Evolutionary conservation across 1,140 invertebrate genomes (phyloP), one percentile per base, ranked within the genome.

Genomic region (Euglossa dilemma): DNA sequence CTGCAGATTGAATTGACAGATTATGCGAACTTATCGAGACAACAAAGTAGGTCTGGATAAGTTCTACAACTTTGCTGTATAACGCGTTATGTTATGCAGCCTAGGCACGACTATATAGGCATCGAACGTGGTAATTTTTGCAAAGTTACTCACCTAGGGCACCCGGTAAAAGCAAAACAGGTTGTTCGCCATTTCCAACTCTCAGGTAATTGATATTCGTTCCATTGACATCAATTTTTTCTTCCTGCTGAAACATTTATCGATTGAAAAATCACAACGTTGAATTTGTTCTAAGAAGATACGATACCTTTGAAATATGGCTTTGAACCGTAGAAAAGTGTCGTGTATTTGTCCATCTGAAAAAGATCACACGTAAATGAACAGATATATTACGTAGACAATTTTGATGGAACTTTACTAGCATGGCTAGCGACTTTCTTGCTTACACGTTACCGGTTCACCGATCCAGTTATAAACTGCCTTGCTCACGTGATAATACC

Each of bases 141-240:
- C 11, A 20, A 36, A 56, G 5, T 36, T 50, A 36, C 80, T 92
- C 89, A 96, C 96, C 97, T 59, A 98, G 91, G 0, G 97, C 96
- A 71, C 97, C 97, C 8, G 97, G 98, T 88, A 98, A 94, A 59
- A 97, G 95, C 5, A 98, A 91, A 0, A 98, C 87, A 74, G 95
- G 95, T 89, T 97, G 95, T 1, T 95, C 85, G 9, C 97, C 98
- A 87, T 90, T 94, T 12, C 97, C 97, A 69, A 95, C 95, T 92
- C 95, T 96, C 11, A 97, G 94, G 94, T 97, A 97, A 92, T 98
- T 97, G 47, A 97, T 95, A 75, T 95, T 93, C 45, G 93, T 86
- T 18, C 95, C 95, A 78, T 95, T 94, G 0, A 97, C 95, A 84
- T 95, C 94, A 18, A 96, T 91, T 92, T 95, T 96, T 20, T 93